phyloP scores from a whole-genome alignment of 2,888 invertebrate genomes.

The Erynnis tages region DNA sequence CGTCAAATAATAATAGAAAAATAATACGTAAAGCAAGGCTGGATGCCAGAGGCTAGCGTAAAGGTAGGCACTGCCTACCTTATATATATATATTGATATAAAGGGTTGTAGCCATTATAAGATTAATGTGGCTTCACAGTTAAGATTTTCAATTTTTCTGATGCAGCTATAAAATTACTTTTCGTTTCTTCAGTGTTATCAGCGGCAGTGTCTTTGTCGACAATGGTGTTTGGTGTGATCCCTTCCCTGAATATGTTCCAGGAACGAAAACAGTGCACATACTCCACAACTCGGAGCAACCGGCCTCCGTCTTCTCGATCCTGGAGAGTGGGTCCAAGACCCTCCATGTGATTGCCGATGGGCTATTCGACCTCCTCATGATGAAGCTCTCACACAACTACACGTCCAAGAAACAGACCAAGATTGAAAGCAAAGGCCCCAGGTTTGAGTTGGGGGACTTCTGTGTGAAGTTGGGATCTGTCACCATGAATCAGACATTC shows the following conservation, averaged over 20 bases:
- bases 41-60: no score
- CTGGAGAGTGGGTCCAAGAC: conserved; percentile 93
- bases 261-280: conserved; percentile 93
- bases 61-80: no score
- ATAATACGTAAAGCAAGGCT: no score
- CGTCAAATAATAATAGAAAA: no score
- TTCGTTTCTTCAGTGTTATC: no score
- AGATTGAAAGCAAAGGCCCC: conserved; percentile 94
- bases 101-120: no score
- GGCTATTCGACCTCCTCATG: conserved; percentile 94
- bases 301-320: conserved; percentile 95
- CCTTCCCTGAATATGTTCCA: no score
- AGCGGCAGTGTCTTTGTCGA: neutral
- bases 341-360: conserved; percentile 94
- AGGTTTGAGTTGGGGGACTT: conserved; percentile 95
- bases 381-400: conserved; percentile 94
- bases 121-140: no score
- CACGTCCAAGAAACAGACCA: conserved; percentile 93
- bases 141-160: no score
- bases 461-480: conserved; percentile 95
- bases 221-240: no score
- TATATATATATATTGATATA: no score
- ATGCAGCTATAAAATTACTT: no score
- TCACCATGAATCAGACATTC: conserved; percentile 95
- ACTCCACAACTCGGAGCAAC: conserved; percentile 97